These are phyloP conservation scores for Promerops cafer DNA, from an alignment of 2,113 vertebrate genomes.

Conservation along the genomic window DNA sequence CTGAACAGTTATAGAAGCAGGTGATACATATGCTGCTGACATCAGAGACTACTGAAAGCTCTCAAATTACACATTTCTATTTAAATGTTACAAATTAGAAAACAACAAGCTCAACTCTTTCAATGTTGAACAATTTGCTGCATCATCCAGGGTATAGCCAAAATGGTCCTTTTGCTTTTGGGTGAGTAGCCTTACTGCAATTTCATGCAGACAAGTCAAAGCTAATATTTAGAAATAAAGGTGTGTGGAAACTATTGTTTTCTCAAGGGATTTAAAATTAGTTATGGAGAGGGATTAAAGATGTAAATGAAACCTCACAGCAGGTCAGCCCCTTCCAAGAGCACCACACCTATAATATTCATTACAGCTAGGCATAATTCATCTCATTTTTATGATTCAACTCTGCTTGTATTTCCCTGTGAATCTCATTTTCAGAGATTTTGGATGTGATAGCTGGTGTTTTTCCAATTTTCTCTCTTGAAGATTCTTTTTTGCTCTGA, in stretches of 20 bases:
- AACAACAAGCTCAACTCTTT: background rate
- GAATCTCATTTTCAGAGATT: background rate
- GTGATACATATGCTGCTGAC: slow-evolving; percentile 43
- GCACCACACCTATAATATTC: background rate
- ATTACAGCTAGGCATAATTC: background rate
- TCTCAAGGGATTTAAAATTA: slow-evolving; percentile 41
- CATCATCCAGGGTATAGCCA: background rate
- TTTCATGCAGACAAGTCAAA: slow-evolving; percentile 3
- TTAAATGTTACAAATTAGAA: slow-evolving; percentile 5
- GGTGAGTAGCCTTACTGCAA: background rate
- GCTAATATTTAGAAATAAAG: background rate
- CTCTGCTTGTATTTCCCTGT: background rate
- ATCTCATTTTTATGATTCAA: background rate
- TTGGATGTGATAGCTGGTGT: background rate
- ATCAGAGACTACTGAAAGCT: background rate
- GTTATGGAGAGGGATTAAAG: slow-evolving; percentile 19
- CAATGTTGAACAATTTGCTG: slow-evolving; percentile 12
- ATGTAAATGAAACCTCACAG: slow-evolving; percentile 31
- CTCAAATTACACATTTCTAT: slow-evolving; percentile 14
- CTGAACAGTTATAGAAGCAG: slow-evolving; percentile 61
- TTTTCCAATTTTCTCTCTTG: background rate
- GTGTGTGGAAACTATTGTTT: slow-evolving; percentile 4
- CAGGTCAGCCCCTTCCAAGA: slow-evolving; percentile 16
- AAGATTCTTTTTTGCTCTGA: background rate
- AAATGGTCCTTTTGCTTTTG: background rate